Base-by-base conservation (phyloP, 1,140 invertebrate genomes). In the Sitophilus oryzae region DNA sequence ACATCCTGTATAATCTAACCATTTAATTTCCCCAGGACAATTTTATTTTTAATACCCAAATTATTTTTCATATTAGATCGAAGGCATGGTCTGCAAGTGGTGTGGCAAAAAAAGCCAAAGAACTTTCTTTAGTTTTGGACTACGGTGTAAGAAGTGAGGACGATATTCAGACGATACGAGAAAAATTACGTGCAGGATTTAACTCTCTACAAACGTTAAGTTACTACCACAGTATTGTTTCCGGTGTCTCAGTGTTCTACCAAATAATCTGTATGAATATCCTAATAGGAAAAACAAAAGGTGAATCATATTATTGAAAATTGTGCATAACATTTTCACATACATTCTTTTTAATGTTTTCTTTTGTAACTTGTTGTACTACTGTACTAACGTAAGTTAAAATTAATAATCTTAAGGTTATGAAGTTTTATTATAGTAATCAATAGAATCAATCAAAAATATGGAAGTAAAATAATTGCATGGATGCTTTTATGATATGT, bases 181-280 rank as follows among this genome's bases (percentile, higher is more conserved):
- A 72, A 8, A 63, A 48, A 41, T 70, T 78, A 41, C 45, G 56
- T 20, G 48, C 62, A 1, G 41, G 42, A 3, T 54, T 68, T 2
- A 15, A 53, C 0, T 51, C 57, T 4, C 56, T 76, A 49, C 41
- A 55, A 3, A 37, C 63, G 54, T 50, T 66, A 3, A 20, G 50
- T 0, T 22, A 38, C 1, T 69, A 62, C 35, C 80, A 83, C 54
- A 60, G 57, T n/a, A 5, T 49, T 2, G 72, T 72, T 0, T 74
- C 73, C 1, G 52, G 63, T 10, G 72, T 70, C 0, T 79, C 77
- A 42, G 66, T 77, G 4, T 65, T 71, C n/a, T 34, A 20, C 3
- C 8, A 45, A 16, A 10, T 21, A 35, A 53, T 40, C 5, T 15
- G 5, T 5, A 40, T 40, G 38, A 40, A 22, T 15, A 44, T 51